A percentile compares a stretch with the other conserved stretches of the same genome.
Conservation (phyloP, 1,140 invertebrate species). For the Coptotermes formosanus region DNA sequence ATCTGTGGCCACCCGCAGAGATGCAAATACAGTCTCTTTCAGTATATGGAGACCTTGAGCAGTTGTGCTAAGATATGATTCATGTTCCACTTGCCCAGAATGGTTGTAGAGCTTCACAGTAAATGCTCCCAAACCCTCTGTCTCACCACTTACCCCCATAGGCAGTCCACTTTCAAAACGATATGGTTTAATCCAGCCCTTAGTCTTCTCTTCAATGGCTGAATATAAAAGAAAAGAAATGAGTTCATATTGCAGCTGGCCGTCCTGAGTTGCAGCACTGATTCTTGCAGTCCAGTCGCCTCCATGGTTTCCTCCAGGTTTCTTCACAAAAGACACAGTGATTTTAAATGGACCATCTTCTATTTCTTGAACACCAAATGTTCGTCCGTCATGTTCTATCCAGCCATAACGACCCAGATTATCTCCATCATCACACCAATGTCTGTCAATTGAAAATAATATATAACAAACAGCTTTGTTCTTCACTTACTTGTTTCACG, state of each 20-base stretch:
- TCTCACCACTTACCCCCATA: constrained; percentile 72
- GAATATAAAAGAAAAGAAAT: constrained; percentile 76
- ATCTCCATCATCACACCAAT: constrained; percentile 93
- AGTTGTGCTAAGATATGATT: constrained; percentile 70
- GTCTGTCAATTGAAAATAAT: constrained; percentile 55
- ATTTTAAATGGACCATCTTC: constrained; percentile 74
- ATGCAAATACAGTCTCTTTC: constrained; percentile 73
- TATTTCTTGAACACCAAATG: constrained; percentile 91
- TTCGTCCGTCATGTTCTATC: constrained; percentile 87
- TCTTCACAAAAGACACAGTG: constrained; percentile 88
- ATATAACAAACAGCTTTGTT: not conserved
- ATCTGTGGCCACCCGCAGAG: constrained; percentile 59
- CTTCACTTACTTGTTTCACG: not conserved
- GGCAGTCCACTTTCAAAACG: constrained; percentile 57
- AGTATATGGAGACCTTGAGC: constrained; percentile 70
- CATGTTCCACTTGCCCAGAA: constrained; percentile 55
- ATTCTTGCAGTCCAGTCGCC: constrained; percentile 93
- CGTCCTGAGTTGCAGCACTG: constrained; percentile 57
- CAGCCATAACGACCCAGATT: constrained; percentile 79
- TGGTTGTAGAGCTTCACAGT: constrained; percentile 51
- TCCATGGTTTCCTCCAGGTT: constrained; percentile 71
- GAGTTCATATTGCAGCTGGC: constrained; percentile 47
- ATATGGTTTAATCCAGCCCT: constrained; percentile 58
- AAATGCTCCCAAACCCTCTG: constrained; percentile 78
- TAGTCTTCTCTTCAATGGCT: constrained; percentile 68